Conservation (phyloP, 2,797 vertebrate species). For the Tamandua tetradactyla region DNA sequence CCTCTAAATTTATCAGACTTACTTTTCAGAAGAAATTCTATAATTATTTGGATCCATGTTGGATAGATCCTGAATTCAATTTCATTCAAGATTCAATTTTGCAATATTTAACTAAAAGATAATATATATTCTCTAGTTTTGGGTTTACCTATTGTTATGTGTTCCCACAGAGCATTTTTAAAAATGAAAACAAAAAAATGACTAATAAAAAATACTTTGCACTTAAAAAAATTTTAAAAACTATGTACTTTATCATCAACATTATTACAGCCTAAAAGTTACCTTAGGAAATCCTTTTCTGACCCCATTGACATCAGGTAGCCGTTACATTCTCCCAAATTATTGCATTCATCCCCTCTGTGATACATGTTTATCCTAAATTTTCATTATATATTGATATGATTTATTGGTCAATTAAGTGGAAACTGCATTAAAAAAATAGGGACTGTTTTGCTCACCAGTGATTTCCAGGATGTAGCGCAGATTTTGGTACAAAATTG, state of each 20-base stretch:
- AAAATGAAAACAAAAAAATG: slow-evolving; percentile 18
- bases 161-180: background rate
- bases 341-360: background rate
- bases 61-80: slow-evolving; percentile 27
- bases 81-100: slow-evolving; percentile 26
- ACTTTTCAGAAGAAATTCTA: slow-evolving; percentile 32
- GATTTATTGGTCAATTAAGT: slow-evolving; percentile 9
- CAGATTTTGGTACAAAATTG: background rate
- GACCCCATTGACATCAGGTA: background rate
- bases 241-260: background rate
- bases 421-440: background rate
- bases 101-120: slow-evolving; percentile 28
- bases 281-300: background rate
- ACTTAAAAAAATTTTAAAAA: background rate
- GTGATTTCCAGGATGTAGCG: background rate
- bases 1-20: background rate
- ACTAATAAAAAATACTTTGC: background rate
- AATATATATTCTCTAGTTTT: background rate
- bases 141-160: background rate
- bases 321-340: background rate
- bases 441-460: background rate
- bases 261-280: background rate
- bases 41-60: slow-evolving; percentile 33
- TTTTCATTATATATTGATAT: background rate
- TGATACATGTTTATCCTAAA: background rate